These are phyloP conservation scores for Vollenhovia emeryi DNA, from an alignment of 1,140 invertebrate species.

Conservation along the genomic window DNA sequence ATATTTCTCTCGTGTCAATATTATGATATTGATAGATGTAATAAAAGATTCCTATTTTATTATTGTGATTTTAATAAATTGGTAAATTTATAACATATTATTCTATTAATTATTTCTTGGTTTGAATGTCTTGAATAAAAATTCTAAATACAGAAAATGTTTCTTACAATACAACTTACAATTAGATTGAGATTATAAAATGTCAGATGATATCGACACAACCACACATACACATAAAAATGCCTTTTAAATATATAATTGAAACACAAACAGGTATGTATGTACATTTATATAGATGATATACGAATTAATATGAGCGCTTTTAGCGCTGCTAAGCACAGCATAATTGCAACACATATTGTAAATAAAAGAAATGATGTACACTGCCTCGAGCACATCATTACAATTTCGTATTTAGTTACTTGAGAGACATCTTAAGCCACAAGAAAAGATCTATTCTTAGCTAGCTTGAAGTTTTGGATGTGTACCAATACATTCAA, in stretches of 20 bases:
- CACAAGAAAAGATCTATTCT: constrained; percentile 83
- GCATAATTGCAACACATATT: constrained; percentile 43
- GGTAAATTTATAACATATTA: background rate
- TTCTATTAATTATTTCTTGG: background rate
- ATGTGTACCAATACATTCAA: constrained; percentile 81
- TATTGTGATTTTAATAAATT: background rate
- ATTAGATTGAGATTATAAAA: background rate
- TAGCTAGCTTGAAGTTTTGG: constrained; percentile 79
- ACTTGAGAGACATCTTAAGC: constrained; percentile 76
- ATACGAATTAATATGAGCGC: constrained; percentile 43
- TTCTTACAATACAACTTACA: background rate
- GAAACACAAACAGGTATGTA: background rate
- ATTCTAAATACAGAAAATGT: background rate
- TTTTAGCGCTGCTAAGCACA: constrained; percentile 47
- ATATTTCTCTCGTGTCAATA: constrained; percentile 20
- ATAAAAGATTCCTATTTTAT: constrained; percentile 19
- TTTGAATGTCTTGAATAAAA: background rate
- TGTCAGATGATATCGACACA: constrained; percentile 15
- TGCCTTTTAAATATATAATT: constrained; percentile 1
- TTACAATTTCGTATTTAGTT: constrained; percentile 74
- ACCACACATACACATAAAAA: background rate
- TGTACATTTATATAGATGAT: constrained; percentile 42
- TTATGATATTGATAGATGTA: constrained; percentile 9
- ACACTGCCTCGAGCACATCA: constrained; percentile 45
- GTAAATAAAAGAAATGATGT: constrained; percentile 47